Evolutionary conservation across 1,140 invertebrate genomes (phyloP), one percentile per base, ranked within the genome.

Genomic region (Catajapyx aquilonaris): DNA sequence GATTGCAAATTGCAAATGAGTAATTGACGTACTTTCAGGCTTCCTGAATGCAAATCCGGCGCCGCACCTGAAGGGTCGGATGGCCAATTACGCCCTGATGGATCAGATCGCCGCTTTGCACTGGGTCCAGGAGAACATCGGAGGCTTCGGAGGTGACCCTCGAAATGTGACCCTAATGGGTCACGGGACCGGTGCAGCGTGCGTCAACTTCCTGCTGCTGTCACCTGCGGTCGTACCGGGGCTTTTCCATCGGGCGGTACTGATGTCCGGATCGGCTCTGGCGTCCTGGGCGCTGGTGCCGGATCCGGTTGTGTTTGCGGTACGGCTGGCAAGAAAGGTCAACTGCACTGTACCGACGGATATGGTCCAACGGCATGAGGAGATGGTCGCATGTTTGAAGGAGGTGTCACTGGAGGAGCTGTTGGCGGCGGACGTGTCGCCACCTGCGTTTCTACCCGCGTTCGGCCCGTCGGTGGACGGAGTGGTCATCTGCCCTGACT

Each of bases 171-270:
- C 88, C 0, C 60, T 96, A 19, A 70, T 91, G 49, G 91, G 90
- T 1, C 86, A 94, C 48, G 88, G 87, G 1, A 81, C 84, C 1
- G 91, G 90, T 1, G 91, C 91, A 2, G 85, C 88, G 0, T 85
- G 85, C 52, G 88, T 95, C 31, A 86, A 94, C 58, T 83, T 93
- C 52, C 71, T 95, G 30, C 88, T 91, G 71, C 77, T 90, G 31
- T 91, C 87, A 17, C 85, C 87, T 0, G 81, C 85, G 30, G 86
- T 86, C 35, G 77, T 86, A 55, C 75, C 80, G 31, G 79, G 76
- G 44, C 59, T 94, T 3, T 94, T 96, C 54, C 83, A 88, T 44
- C 70, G 87, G 42, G 79, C 83, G 4, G 78, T 94, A 38, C 63
- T 95, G 4, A 66, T 93, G 50, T 88, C 84, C 2, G 90, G 90